Base-by-base conservation (phyloP, 1,140 invertebrate species). In the Musca vetustissima region DNA sequence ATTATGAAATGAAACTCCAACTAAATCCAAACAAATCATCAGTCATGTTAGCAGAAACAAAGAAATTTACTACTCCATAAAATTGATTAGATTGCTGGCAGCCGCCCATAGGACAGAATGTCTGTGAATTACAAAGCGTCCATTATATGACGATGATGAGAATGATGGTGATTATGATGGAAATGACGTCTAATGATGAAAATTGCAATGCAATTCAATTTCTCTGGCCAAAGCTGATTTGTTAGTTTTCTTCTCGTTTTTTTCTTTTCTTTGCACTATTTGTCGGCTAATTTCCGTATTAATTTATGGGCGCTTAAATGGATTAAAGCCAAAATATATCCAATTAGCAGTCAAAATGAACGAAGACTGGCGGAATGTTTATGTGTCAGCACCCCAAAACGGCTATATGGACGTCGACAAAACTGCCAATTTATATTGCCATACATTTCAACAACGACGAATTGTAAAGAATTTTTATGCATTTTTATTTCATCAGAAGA, bases 401-500 rank as follows among this genome's bases (percentile, higher is more conserved):
- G 3, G 28, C 28, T 28, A 8, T 28, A 28, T 28, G 28, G 8
- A 28, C 57, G 9, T n/a, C 28, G 21, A 21, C 21, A 52, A 32
- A 61, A 61, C 57, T 61, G 57, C 57, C 57, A 61, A 61, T 61
- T 61, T 61, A 61, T 36, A 61, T 43, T 43, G 36, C 57, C 21
- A 61, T 28, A 61, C 57, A 36, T 61, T 55, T 55, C 21, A 14
- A 55, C 32, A 43, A 61, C 17, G 24, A 43, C 36, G 36, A 57
- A 28, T 57, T 57, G 24, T 13, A 57, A 57, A 43, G 36, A 43
- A 43, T 43, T 43, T 43, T 43, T 43, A 43, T 43, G 36, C 36
- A 43, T 43, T 43, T 43, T 43, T 43, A 43, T 28, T 57, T 15
- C 22, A 32, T 57, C 36, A 57, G 14, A 28, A 57, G 13, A 57